Base-by-base conservation (phyloP, 2,113 vertebrate genomes). In the Hippolais icterina region DNA sequence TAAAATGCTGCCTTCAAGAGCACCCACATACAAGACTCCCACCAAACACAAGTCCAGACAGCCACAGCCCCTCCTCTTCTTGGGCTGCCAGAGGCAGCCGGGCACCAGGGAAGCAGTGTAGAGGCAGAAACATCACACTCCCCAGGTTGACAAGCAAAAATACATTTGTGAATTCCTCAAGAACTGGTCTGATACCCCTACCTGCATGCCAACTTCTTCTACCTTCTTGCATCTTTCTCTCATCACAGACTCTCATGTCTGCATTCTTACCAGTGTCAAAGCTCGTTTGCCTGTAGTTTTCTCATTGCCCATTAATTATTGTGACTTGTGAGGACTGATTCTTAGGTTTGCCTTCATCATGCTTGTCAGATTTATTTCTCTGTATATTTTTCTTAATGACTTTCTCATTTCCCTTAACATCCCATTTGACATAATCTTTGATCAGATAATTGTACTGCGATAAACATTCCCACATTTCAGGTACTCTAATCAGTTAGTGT, bases 131-230 rank as follows among this genome's bases (percentile, higher is more conserved):
- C 3, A 66, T 14, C 9, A 13, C 24, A 17, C 11, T 31, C 10
- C 19, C 6, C 13, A 39, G 7, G 11, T 3, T 75, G 18, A 41
- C 24, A 61, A 52, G 9, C 29, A 39, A 35, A 27, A 5, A 0
- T 8, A 23, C 2, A 6, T 61, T 54, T 6, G 0, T 4, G 1
- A 28, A 61, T 61, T 6, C 10, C 15, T 24, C 2, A 9, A 44
- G 22, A 28, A 57, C 7, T 1, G 2, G 5, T 64, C 77, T 0
- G 1, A 15, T 18, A 49, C 5, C 10, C 19, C 5, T 54, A 9
- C 6, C 17, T 3, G 1, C 11, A 41, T 63, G 22, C 15, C 11
- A 9, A 2, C 6, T 33, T 9, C 16, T 23, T 13, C 19, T 44
- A 5, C 8, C 3, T 0, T 1, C 10, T 14, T 19, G 13, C 4